Conservation (phyloP, 2,888 invertebrate genomes). For the Drosophila villosipedis region DNA sequence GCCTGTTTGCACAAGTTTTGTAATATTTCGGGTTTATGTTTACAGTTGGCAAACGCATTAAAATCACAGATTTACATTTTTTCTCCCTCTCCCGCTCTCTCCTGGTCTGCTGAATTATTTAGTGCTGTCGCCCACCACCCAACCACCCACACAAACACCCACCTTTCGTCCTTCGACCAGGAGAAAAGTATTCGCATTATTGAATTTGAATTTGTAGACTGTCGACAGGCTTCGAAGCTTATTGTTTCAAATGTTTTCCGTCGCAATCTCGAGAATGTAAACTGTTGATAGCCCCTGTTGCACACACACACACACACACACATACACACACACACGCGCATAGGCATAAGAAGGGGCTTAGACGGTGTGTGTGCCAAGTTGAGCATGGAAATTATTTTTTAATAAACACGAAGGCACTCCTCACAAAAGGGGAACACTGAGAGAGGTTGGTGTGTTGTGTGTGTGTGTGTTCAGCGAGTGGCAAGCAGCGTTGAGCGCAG, state of each 20-base stretch:
- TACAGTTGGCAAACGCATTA: slow-evolving; percentile 83
- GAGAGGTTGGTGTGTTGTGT: slow-evolving; percentile 15
- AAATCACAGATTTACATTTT: slow-evolving; percentile 82
- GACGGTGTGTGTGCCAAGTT: slow-evolving; percentile 58
- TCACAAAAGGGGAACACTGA: slow-evolving; percentile 43
- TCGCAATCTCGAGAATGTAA: slow-evolving; percentile 70
- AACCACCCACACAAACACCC: neutral
- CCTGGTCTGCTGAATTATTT: slow-evolving; percentile 74
- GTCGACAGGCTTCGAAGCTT: slow-evolving; percentile 68
- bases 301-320: slow-evolving; percentile 29
- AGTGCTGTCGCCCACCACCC: slow-evolving; percentile 60
- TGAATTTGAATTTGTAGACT: slow-evolving; percentile 65
- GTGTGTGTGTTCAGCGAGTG: slow-evolving; percentile 53
- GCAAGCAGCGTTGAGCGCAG: slow-evolving; percentile 73
- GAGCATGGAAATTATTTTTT: slow-evolving; percentile 81
- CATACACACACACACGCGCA: slow-evolving; percentile 9
- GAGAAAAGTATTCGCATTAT: slow-evolving; percentile 69
- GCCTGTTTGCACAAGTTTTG: slow-evolving; percentile 81
- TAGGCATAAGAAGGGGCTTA: slow-evolving; percentile 27
- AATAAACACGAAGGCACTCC: slow-evolving; percentile 75
- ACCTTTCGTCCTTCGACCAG: neutral
- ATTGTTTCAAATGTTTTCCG: slow-evolving; percentile 76
- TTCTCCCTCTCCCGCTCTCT: slow-evolving; percentile 5
- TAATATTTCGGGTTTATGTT: slow-evolving; percentile 82
- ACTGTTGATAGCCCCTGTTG: slow-evolving; percentile 70